phyloP scores from a whole-genome alignment of 30 jellyfish, hydroid and myxozoan species.

The Aurelia aurita region DNA sequence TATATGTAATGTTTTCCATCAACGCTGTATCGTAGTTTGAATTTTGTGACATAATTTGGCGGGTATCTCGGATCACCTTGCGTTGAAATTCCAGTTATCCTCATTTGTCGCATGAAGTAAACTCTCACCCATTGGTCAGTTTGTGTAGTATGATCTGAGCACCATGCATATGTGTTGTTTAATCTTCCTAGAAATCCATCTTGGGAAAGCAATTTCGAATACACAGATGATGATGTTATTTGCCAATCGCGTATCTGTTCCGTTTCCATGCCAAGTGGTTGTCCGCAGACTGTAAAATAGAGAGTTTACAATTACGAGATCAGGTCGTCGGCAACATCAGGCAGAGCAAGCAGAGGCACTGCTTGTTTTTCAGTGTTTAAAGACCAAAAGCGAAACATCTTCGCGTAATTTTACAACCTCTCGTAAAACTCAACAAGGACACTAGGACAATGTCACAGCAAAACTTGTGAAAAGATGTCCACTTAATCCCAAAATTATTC shows the following conservation, averaged over 20 bases:
- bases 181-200: slow-evolving; percentile 31
- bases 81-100: slow-evolving; percentile 54
- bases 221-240: slow-evolving; percentile 43
- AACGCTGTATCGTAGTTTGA: slow-evolving; percentile 46
- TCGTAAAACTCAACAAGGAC: no score
- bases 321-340: no score
- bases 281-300: slow-evolving; percentile 34
- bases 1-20: slow-evolving; percentile 13
- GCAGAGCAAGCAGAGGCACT: no score
- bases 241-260: slow-evolving; percentile 22
- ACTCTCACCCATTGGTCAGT: slow-evolving; percentile 52
- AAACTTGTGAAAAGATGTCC: no score
- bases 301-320: no score
- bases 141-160: slow-evolving; percentile 5
- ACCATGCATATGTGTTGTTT: slow-evolving; percentile 36
- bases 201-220: not conserved
- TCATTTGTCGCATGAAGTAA: slow-evolving; percentile 30
- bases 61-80: slow-evolving; percentile 48
- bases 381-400: no score
- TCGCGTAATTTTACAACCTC: no score
- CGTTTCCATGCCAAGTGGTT: slow-evolving; percentile 70
- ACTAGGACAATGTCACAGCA: no score
- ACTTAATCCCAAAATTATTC: no score
- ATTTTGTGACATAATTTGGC: slow-evolving; percentile 29
- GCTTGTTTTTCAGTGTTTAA: no score